These are phyloP conservation scores for Rousettus leschenaultii DNA, from an alignment of 2,113 vertebrate genomes.

Conservation along the genomic window DNA sequence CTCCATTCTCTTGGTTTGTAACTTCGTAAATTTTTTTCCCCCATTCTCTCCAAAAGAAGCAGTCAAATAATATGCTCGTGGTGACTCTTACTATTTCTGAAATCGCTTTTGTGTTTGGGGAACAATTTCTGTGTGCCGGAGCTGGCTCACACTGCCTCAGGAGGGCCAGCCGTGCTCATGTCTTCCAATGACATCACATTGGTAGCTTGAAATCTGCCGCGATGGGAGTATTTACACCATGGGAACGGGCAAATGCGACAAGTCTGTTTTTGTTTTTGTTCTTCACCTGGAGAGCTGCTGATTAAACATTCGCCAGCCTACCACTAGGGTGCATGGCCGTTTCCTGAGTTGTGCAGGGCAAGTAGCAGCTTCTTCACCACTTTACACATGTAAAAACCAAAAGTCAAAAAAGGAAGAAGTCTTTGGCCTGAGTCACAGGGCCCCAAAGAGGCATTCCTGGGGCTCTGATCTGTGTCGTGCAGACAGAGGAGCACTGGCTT, in stretches of 20 bases:
- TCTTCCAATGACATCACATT: not conserved
- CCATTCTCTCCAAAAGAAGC: not conserved
- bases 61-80: not conserved
- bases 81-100: not conserved
- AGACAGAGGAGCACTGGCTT: not conserved
- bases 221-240: not conserved
- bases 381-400: not conserved
- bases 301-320: not conserved
- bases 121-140: not conserved
- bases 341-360: not conserved
- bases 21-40: not conserved
- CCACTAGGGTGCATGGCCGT: not conserved
- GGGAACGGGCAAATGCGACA: not conserved
- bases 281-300: not conserved
- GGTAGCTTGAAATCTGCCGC: not conserved
- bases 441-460: not conserved
- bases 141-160: not conserved
- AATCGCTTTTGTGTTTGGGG: not conserved
- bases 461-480: not conserved
- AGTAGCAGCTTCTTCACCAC: not conserved
- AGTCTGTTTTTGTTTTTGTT: not conserved
- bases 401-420: not conserved
- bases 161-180: accelerated
- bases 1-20: not conserved
- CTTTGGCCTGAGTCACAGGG: not conserved